phyloP scores from a whole-genome alignment of 1,140 invertebrate species.

The Pachyrhynchus sulphureomaculatus region DNA sequence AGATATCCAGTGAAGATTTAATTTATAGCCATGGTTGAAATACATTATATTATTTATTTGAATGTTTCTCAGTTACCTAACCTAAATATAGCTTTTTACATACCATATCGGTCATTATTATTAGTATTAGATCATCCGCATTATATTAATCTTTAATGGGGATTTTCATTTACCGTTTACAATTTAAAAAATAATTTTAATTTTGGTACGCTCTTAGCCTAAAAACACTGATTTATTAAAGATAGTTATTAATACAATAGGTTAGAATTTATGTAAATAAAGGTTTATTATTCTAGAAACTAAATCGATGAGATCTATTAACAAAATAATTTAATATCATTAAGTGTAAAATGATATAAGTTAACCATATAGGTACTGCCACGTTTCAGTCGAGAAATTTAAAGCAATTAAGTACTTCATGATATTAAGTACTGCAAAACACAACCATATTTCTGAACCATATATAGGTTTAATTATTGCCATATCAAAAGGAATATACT shows the following conservation, averaged over 20 bases:
- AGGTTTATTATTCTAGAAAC: constrained; percentile 20
- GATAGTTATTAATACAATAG: not conserved
- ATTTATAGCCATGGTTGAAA: too few relatives aligned
- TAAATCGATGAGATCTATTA: constrained; percentile 36
- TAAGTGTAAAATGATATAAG: constrained; percentile 25
- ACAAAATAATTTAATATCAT: constrained; percentile 35
- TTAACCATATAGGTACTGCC: constrained; percentile 22
- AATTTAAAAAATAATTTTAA: not conserved
- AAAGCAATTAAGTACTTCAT: constrained; percentile 30
- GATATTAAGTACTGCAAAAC: constrained; percentile 39
- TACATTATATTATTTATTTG: too few relatives aligned
- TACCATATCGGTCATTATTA: too few relatives aligned
- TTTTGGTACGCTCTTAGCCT: not conserved
- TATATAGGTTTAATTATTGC: constrained; percentile 37
- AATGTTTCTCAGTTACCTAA: too few relatives aligned
- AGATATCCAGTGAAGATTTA: too few relatives aligned
- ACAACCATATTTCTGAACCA: constrained; percentile 36
- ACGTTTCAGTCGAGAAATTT: constrained; percentile 32
- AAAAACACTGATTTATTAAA: not conserved
- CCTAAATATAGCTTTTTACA: too few relatives aligned
- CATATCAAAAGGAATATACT: constrained; percentile 37
- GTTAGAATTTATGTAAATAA: constrained; percentile 23
- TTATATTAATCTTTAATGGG: too few relatives aligned
- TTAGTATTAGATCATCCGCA: too few relatives aligned
- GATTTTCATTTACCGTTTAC: too few relatives aligned